Conservation (phyloP, 1,140 invertebrate species). For the Gerris buenoi region DNA sequence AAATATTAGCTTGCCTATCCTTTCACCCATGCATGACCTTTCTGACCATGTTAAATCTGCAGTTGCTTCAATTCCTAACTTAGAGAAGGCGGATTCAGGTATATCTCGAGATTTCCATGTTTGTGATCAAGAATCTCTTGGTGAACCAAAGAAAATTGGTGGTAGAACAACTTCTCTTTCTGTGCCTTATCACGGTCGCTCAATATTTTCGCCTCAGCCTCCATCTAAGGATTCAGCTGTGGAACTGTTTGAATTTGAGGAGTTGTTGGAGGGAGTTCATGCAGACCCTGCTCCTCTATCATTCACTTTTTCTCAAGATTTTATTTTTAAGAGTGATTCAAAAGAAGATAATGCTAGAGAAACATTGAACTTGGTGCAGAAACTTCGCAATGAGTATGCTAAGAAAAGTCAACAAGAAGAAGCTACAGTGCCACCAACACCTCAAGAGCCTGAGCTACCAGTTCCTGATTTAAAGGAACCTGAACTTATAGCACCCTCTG, state of each 20-base stretch:
- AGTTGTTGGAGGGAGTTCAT: neutral
- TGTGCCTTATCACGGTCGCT: conserved; percentile 33
- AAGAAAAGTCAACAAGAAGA: conserved; percentile 35
- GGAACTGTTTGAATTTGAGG: conserved; percentile 46
- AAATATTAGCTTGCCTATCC: conserved; percentile 10
- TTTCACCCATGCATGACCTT: conserved; percentile 9
- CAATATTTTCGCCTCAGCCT: conserved; percentile 54
- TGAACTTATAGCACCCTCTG: conserved; percentile 10
- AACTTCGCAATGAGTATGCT: conserved; percentile 49
- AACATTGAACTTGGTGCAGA: conserved; percentile 61
- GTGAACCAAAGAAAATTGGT: conserved; percentile 21
- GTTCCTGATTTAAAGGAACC: conserved; percentile 4
- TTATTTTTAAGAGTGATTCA: conserved; percentile 58
- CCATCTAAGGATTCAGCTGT: conserved; percentile 41
- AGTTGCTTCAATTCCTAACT: conserved; percentile 9
- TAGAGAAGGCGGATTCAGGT: conserved; percentile 14
- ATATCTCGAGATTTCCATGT: conserved; percentile 12
- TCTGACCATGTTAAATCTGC: conserved; percentile 6
- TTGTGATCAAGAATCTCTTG: conserved; percentile 10
- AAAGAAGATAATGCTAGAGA: conserved; percentile 58
- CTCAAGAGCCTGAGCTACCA: conserved; percentile 4
- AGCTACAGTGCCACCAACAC: neutral
- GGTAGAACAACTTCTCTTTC: conserved; percentile 20
- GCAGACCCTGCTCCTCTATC: conserved; percentile 33
- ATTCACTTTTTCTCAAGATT: conserved; percentile 45